Conservation (phyloP, 2,113 vertebrate species). For the Oreochromis niloticus region DNA sequence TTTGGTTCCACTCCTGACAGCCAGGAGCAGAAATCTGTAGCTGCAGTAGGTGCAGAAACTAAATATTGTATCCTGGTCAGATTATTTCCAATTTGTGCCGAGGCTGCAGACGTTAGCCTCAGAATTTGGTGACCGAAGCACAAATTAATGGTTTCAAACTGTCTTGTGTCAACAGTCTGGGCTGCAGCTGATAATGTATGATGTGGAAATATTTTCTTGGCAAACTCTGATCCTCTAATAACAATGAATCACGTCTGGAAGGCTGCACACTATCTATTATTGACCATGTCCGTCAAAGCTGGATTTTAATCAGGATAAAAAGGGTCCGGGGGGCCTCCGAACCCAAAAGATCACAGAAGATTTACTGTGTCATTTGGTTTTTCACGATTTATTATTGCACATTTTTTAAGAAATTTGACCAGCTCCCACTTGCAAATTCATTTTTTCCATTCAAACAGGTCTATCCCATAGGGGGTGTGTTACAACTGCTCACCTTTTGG, state of each 20-base stretch:
- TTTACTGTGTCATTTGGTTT: background rate
- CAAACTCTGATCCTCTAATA: background rate
- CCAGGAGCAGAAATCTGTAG: background rate
- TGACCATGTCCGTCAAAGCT: background rate
- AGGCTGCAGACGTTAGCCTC: background rate
- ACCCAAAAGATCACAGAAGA: background rate
- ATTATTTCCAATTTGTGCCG: background rate
- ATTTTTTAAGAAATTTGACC: background rate
- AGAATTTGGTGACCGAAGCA: background rate
- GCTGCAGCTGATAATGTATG: background rate
- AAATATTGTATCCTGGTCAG: background rate
- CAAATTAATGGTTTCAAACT: background rate
- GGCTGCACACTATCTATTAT: background rate
- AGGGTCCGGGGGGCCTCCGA: background rate
- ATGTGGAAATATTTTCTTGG: background rate
- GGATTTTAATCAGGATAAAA: background rate
- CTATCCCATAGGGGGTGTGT: background rate
- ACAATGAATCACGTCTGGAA: background rate
- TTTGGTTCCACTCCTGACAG: background rate
- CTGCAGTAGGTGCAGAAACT: background rate
- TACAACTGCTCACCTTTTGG: background rate
- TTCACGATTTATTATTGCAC: background rate
- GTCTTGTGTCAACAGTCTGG: background rate
- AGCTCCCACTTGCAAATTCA: background rate
- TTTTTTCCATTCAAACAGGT: fast-evolving